Conservation (phyloP, 2,113 vertebrate genomes). For the Oreochromis niloticus region DNA sequence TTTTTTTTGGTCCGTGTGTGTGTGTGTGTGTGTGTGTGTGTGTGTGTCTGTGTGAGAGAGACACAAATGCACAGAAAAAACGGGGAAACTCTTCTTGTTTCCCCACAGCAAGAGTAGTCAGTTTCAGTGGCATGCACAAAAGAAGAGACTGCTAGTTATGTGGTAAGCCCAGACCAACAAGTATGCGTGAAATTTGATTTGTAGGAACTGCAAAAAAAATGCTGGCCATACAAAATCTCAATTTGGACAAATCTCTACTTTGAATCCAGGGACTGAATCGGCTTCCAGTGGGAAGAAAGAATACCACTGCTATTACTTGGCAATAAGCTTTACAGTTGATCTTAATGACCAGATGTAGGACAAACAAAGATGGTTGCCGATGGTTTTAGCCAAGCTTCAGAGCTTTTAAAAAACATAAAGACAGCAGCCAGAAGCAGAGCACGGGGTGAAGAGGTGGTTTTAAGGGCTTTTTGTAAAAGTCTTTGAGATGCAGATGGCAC, state of each 20-base stretch:
- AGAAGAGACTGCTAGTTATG: background rate
- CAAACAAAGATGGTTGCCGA: background rate
- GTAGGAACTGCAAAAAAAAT: background rate
- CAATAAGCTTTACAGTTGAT: background rate
- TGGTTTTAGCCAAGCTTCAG: background rate
- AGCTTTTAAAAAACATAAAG: background rate
- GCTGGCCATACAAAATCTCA: accelerated
- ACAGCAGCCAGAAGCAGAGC: background rate
- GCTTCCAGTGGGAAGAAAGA: background rate
- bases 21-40: background rate
- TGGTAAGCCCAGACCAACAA: background rate
- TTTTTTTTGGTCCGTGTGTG: background rate
- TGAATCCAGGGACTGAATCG: background rate
- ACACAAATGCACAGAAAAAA: background rate
- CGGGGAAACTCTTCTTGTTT: background rate
- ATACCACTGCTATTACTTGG: background rate
- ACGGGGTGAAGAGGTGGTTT: background rate
- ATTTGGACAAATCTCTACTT: background rate
- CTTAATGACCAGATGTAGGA: background rate
- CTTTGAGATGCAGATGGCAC: background rate
- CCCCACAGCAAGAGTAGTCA: background rate
- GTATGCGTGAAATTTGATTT: background rate
- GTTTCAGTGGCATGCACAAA: background rate
- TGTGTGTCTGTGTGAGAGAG: background rate
- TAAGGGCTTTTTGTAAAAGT: background rate